These are phyloP conservation scores for Spicauda simplicius DNA, from an alignment of 2,888 invertebrate species.

Conservation along the genomic window DNA sequence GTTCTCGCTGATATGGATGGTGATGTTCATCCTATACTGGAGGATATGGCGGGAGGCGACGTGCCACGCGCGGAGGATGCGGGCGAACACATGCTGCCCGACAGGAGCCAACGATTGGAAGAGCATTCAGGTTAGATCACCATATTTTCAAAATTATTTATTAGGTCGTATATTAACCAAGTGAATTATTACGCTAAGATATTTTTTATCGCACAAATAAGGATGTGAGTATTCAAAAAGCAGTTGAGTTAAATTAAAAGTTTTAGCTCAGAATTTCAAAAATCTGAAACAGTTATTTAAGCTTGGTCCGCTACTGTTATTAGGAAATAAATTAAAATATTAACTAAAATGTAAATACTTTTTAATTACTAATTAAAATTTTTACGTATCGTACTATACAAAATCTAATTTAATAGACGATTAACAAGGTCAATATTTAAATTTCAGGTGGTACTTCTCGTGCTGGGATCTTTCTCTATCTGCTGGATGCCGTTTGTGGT, in stretches of 20 bases:
- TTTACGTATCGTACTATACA: too few species aligned
- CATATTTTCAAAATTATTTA: too few species aligned
- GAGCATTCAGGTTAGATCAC: constrained; percentile 88
- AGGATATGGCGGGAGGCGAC: constrained; percentile 92
- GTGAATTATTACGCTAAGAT: too few species aligned
- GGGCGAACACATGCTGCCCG: constrained; percentile 85
- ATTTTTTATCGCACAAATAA: too few species aligned
- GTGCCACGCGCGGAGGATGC: constrained; percentile 88
- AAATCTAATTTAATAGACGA: not conserved
- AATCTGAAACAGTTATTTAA: too few species aligned
- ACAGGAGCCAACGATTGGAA: constrained; percentile 88
- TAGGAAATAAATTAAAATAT: too few species aligned
- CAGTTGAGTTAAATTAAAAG: too few species aligned
- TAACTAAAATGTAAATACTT: not conserved
- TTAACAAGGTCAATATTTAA: not conserved
- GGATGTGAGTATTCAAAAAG: too few species aligned
- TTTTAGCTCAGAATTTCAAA: too few species aligned
- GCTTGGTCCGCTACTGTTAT: too few species aligned
- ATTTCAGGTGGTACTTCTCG: constrained; percentile 90
- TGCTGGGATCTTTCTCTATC: constrained; percentile 91
- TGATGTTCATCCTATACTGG: constrained; percentile 90
- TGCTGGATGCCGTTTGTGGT: constrained; percentile 93
- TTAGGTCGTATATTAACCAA: too few species aligned
- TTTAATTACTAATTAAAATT: too few species aligned
- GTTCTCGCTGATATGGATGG: constrained; percentile 89